These are phyloP conservation scores for Calliopsis andreniformis DNA, from an alignment of 1,140 invertebrate genomes.

Conservation along the genomic window DNA sequence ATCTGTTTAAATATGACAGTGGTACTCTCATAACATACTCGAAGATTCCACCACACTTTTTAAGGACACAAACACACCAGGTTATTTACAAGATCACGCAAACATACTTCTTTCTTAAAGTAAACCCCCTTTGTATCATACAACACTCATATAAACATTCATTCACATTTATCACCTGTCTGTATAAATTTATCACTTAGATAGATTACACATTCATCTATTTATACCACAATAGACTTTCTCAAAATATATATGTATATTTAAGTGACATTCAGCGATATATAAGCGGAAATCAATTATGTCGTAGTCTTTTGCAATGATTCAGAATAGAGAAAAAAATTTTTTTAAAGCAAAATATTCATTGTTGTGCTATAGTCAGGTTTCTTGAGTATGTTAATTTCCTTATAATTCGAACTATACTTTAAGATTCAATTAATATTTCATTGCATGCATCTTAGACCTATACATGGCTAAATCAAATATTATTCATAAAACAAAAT, in stretches of 20 bases:
- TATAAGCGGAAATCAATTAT: slow-evolving; percentile 46
- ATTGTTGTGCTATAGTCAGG: slow-evolving; percentile 31
- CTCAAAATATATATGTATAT: slow-evolving; percentile 41
- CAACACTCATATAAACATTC: slow-evolving; percentile 56
- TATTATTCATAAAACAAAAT: not conserved
- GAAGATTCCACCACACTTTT: slow-evolving; percentile 46
- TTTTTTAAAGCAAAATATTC: slow-evolving; percentile 33
- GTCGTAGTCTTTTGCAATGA: slow-evolving; percentile 44
- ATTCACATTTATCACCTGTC: slow-evolving; percentile 57
- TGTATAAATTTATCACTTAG: slow-evolving; percentile 57
- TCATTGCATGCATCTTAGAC: slow-evolving; percentile 9
- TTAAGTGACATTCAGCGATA: slow-evolving; percentile 48
- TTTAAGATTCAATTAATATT: slow-evolving; percentile 4
- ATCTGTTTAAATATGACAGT: slow-evolving; percentile 8
- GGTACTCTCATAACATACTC: slow-evolving; percentile 41
- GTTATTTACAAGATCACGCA: slow-evolving; percentile 65
- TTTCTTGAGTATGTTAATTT: slow-evolving; percentile 40
- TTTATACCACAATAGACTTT: slow-evolving; percentile 68
- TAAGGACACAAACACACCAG: slow-evolving; percentile 59
- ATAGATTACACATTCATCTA: slow-evolving; percentile 72
- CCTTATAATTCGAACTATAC: slow-evolving; percentile 2
- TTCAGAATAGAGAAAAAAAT: slow-evolving; percentile 49
- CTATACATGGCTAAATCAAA: slow-evolving; percentile 11
- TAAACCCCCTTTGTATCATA: slow-evolving; percentile 34
- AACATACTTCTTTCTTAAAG: slow-evolving; percentile 47